These are phyloP conservation scores for Drosophila mayri DNA, from an alignment of 1,140 invertebrate species.

Conservation along the genomic window DNA sequence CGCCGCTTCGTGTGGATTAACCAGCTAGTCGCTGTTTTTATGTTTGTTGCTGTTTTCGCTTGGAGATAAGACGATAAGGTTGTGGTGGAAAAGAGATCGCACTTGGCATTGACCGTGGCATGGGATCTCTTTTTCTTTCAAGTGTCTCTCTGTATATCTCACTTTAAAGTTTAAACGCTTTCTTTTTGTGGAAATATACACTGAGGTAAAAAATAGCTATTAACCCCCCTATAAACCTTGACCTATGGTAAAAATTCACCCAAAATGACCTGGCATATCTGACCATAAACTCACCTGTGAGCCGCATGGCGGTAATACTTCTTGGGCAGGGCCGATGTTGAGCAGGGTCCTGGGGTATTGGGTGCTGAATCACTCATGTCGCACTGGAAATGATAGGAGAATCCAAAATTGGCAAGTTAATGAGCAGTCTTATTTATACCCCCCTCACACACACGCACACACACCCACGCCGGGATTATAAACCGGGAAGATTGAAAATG, in stretches of 20 bases:
- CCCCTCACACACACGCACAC: conserved; percentile 11
- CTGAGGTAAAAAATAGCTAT: background rate
- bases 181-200: conserved; percentile 2
- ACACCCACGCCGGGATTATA: conserved; percentile 6
- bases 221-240: background rate
- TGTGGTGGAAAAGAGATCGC: conserved; percentile 24
- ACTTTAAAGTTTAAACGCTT: background rate
- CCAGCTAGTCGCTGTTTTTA: conserved; percentile 31
- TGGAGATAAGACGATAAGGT: conserved; percentile 65
- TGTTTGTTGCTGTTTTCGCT: conserved; percentile 35
- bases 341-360: conserved; percentile 61
- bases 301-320: conserved; percentile 76
- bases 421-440: conserved; percentile 4
- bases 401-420: conserved; percentile 7
- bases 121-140: conserved; percentile 23
- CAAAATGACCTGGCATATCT: no score
- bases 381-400: conserved; percentile 43
- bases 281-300: conserved; percentile 59
- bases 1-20: conserved; percentile 34
- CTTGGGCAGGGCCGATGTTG: conserved; percentile 54
- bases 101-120: conserved; percentile 62
- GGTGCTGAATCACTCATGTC: conserved; percentile 77
- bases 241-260: background rate
- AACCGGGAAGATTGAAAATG: conserved; percentile 11
- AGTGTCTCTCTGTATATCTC: background rate